Conservation (phyloP, 2,797 vertebrate species). For the Acanthopagrus latus region DNA sequence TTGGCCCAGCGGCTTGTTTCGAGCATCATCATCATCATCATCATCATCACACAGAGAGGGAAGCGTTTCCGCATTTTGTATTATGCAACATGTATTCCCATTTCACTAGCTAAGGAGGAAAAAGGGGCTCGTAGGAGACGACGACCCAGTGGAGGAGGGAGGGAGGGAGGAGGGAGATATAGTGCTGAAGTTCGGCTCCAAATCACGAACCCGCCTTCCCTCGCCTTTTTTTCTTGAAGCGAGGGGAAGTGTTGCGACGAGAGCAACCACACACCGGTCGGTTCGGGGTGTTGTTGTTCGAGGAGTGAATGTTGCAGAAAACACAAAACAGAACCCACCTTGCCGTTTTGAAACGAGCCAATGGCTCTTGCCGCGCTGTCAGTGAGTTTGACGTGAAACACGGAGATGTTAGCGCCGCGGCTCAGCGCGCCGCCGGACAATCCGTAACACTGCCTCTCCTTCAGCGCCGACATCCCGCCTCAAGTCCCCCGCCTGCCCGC, state of each 20-base stretch:
- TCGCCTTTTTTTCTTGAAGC: too few species aligned
- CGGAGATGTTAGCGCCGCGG: conserved; percentile 87
- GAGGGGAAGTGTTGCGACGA: too few species aligned
- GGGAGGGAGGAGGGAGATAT: not conserved
- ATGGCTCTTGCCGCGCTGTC: conserved; percentile 93
- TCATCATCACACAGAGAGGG: conserved; percentile 15
- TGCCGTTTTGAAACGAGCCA: conserved; percentile 85
- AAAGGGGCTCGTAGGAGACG: conserved; percentile 26
- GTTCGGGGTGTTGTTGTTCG: not conserved
- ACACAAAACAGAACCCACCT: conserved; percentile 79
- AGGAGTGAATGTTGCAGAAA: too few species aligned
- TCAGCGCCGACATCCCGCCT: conserved; percentile 88
- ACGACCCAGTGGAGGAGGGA: not conserved
- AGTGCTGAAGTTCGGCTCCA: conserved; percentile 52
- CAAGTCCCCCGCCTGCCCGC: not conserved
- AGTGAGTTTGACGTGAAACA: conserved; percentile 95
- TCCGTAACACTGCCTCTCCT: conserved; percentile 90
- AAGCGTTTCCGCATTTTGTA: conserved; percentile 64
- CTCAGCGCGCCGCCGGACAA: conserved; percentile 88
- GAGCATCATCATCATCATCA: conserved; percentile 9
- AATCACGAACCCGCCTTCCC: conserved; percentile 23
- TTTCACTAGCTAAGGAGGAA: conserved; percentile 32
- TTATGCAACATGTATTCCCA: conserved; percentile 73
- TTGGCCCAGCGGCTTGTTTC: conserved; percentile 42
- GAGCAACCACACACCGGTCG: not conserved